These are phyloP conservation scores for Myodes glareolus DNA, from an alignment of 2,113 vertebrate genomes.

Conservation along the genomic window DNA sequence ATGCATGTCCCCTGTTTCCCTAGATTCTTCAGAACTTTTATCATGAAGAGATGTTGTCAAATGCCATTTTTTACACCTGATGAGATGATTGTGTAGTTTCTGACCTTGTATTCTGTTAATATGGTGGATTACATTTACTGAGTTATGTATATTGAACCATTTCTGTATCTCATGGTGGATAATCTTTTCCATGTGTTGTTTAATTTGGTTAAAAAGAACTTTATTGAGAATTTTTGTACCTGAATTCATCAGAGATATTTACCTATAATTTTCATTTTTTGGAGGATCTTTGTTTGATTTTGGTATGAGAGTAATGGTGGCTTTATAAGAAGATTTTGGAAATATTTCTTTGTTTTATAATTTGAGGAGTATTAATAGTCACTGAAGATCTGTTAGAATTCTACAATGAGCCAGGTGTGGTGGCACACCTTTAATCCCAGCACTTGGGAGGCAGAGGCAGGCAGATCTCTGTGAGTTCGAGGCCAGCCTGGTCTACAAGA, in stretches of 20 bases:
- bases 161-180: neutral
- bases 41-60: neutral
- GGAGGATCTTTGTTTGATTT: neutral
- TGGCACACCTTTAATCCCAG: too few species aligned
- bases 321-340: neutral
- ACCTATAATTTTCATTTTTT: neutral
- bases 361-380: neutral
- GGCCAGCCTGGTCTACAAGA: too few species aligned
- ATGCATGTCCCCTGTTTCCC: neutral
- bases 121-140: neutral
- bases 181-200: neutral
- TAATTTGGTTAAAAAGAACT: neutral
- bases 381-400: neutral
- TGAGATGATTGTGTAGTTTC: neutral
- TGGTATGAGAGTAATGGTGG: neutral
- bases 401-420: neutral
- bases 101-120: neutral
- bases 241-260: neutral
- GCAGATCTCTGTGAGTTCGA: too few species aligned
- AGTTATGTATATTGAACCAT: neutral
- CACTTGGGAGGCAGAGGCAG: too few species aligned
- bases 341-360: neutral
- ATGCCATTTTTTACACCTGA: neutral
- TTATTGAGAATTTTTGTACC: neutral
- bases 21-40: neutral